Conservation (phyloP, 2,888 invertebrate genomes). For the Omphaloscelis lunosa region DNA sequence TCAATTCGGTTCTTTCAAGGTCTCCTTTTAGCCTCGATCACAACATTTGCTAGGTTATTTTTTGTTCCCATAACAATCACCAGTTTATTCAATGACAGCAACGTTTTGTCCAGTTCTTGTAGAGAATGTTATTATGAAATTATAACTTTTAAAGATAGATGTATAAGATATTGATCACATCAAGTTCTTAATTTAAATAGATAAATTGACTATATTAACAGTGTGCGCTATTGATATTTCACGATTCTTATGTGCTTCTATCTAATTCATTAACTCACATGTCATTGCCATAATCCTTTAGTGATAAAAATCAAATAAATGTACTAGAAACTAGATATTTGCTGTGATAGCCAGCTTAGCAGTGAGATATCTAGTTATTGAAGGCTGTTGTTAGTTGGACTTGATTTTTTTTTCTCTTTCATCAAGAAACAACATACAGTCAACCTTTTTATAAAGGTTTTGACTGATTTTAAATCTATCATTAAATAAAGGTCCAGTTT, state of each 20-base stretch:
- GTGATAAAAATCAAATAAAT: neutral
- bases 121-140: neutral
- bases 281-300: neutral
- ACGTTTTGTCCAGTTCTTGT: conserved; percentile 29
- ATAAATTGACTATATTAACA: neutral
- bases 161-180: neutral
- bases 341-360: neutral
- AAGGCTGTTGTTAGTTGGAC: neutral
- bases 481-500: neutral
- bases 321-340: neutral
- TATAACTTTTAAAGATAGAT: neutral
- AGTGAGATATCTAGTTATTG: neutral
- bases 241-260: conserved; percentile 17
- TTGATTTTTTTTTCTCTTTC: neutral
- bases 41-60: conserved; percentile 78
- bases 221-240: neutral
- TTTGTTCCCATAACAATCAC: conserved; percentile 74
- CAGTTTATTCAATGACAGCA: conserved; percentile 48
- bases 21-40: conserved; percentile 77
- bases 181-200: neutral
- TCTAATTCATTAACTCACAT: neutral
- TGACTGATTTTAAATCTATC: neutral
- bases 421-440: too few species aligned
- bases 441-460: too few species aligned
- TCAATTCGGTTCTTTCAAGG: conserved; percentile 70